Conservation (phyloP, 2,888 invertebrate species). For the Ectropis crepuscularia region DNA sequence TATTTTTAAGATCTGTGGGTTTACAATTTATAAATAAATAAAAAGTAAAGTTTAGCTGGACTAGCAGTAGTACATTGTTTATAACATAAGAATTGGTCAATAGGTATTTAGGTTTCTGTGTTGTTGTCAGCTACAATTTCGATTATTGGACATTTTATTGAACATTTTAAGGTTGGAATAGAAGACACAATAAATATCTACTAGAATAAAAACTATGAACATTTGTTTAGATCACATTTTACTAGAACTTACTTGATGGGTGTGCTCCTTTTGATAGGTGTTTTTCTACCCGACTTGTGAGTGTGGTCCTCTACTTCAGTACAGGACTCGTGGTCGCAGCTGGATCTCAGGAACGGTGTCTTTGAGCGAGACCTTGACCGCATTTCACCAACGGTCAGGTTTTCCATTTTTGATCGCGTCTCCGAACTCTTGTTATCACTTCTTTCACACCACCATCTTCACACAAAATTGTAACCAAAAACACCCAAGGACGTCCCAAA, state of each 20-base stretch:
- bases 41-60: no score
- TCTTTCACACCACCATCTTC: conserved; percentile 54
- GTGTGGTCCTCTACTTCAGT: conserved; percentile 80
- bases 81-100: no score
- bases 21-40: no score
- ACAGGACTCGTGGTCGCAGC: conserved; percentile 85
- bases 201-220: no score
- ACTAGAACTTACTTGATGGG: conserved; percentile 76
- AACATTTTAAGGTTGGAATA: no score
- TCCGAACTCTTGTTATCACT: conserved; percentile 22
- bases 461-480: conserved; percentile 44
- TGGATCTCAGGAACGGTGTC: conserved; percentile 87
- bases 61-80: no score
- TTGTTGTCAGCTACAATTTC: no score
- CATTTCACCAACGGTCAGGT: conserved; percentile 80
- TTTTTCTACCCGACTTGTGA: conserved; percentile 81
- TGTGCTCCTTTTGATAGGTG: conserved; percentile 76
- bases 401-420: conserved; percentile 62
- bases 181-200: no score
- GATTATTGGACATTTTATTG: no score
- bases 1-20: no score
- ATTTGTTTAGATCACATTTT: neutral
- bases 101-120: no score
- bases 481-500: conserved; percentile 45
- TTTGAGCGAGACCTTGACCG: conserved; percentile 89